Conservation (phyloP, 2,888 invertebrate genomes). For the Leucophora obtusa region DNA sequence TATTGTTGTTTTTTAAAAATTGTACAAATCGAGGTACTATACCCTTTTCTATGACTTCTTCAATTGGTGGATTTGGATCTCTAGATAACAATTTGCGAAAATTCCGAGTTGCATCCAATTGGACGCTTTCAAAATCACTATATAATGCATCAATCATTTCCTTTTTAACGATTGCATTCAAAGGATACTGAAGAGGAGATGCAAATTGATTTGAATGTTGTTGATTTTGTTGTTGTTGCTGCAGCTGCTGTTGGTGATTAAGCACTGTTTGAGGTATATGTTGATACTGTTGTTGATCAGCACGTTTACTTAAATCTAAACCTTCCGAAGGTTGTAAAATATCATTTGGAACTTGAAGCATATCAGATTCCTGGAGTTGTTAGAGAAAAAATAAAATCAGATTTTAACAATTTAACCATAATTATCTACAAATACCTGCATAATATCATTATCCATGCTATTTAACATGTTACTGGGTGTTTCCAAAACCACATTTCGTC, state of each 20-base stretch:
- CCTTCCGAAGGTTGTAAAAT: constrained; percentile 37
- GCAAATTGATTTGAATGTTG: constrained; percentile 31
- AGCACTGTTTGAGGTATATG: constrained; percentile 59
- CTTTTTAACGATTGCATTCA: constrained; percentile 74
- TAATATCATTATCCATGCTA: constrained; percentile 75
- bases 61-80: constrained; percentile 98
- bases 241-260: constrained; percentile 53
- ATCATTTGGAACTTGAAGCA: constrained; percentile 64
- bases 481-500: constrained; percentile 87
- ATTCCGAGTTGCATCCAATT: constrained; percentile 92
- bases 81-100: constrained; percentile 95
- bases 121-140: constrained; percentile 86
- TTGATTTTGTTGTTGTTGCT: constrained; percentile 46
- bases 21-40: constrained; percentile 96
- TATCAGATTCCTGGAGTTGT: constrained; percentile 69
- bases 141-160: constrained; percentile 93
- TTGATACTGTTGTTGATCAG: constrained; percentile 49
- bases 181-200: constrained; percentile 52
- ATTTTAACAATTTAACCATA: not conserved
- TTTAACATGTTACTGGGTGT: constrained; percentile 68
- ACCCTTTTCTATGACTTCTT: constrained; percentile 96
- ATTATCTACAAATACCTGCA: constrained; percentile 74
- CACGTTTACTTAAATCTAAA: constrained; percentile 51
- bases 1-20: constrained; percentile 89
- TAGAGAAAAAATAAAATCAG: not conserved